A percentile compares a stretch with the other conserved stretches of the same genome.
These are phyloP conservation scores for Halcyon senegalensis DNA, from an alignment of 2,113 vertebrate species.

Conservation along the genomic window DNA sequence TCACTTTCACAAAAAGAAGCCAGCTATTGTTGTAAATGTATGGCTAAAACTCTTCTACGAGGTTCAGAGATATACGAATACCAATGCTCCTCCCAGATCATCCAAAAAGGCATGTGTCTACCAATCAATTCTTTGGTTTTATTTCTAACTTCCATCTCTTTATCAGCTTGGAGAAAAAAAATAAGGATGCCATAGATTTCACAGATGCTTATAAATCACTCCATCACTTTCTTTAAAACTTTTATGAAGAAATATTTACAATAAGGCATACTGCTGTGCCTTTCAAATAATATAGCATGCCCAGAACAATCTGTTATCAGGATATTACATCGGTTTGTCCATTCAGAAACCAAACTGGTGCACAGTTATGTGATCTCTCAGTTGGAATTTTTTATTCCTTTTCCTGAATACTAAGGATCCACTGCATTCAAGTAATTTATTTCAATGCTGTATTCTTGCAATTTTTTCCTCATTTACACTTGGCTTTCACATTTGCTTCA, in stretches of 20 bases:
- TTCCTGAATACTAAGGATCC: background rate
- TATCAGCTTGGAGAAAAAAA: background rate
- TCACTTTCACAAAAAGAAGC: background rate
- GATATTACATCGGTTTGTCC: background rate
- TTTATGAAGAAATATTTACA: background rate
- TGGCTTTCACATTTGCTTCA: background rate
- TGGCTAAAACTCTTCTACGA: background rate
- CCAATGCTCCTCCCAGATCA: background rate
- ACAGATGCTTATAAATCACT: background rate
- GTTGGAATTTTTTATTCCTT: background rate
- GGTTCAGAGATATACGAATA: background rate
- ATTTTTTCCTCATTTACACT: background rate
- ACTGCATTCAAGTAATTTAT: background rate
- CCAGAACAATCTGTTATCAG: background rate
- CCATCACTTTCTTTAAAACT: background rate
- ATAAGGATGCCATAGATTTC: background rate
- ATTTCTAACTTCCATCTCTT: background rate
- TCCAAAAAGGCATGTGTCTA: background rate
- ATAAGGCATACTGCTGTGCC: background rate
- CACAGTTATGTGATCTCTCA: background rate
- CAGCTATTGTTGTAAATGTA: background rate
- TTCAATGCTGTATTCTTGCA: background rate
- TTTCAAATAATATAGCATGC: background rate
- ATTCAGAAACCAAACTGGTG: background rate
- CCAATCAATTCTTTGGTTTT: background rate